Evolutionary conservation across 2,113 vertebrate species (phyloP), one percentile per base, ranked within the genome.

Genomic region (Scartelaos histophorus): DNA sequence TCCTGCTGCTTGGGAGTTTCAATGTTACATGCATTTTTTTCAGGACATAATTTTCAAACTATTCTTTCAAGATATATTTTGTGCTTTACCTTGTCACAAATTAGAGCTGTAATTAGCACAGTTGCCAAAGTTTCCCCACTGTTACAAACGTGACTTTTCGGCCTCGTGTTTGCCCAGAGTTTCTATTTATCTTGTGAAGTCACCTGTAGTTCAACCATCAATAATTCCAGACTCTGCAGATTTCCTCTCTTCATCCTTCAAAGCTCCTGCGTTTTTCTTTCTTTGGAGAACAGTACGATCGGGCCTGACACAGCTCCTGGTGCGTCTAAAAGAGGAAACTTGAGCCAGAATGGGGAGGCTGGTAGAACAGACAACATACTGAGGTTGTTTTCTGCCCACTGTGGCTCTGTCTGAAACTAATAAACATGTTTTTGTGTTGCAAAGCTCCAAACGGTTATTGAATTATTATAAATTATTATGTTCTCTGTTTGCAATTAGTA

Each of bases 151-250:
- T 12, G 65, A 11, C 35, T 38, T 16, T 53, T 68, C 29, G 7
- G 74, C 67, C 56, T 35, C 58, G 70, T 71, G 38, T 80, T 78
- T 75, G 60, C 61, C 71, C 11, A 15, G 22, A 43, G 60, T 43
- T 74, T 78, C 19, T 45, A 1, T 83, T 70, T 51, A 24, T 25
- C 22, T 25, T 70, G 45, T 71, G 38, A 74, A 29, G 61, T 78
- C 56, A 82, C 67, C 71, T 75, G 58, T 70, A 73, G 76, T 75
- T 65, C 25, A 45, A 53, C 12, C 71, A 79, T 84, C 67, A 82
- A 71, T 78, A 43, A 73, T 80, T 78, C 38, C 25, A 16, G 21
- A 53, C 78, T 78, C 65, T 34, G 58, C 70, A 47, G 34, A 69
- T 75, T 70, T 75, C 35, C 29, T 10, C 69, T 76, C 47, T 76